Conservation (phyloP, 2,113 vertebrate genomes). For the human (Homo sapiens) region GRCh38 chr6:95086501-95087000, state of each 20-base stretch:
- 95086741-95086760: neutral
- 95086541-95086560: neutral
- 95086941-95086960: neutral
- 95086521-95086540: neutral
- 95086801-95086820: too few species aligned
- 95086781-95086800: neutral
- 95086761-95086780: neutral
- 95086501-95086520: neutral
- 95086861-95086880: neutral
- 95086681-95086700: neutral
- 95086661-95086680: neutral
- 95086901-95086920: neutral
- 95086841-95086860: neutral
- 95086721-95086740: neutral
- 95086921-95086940: neutral
- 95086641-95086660: neutral
- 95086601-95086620: neutral
- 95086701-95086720: neutral
- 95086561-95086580: neutral
- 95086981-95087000: neutral
- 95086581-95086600: neutral
- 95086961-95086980: neutral
- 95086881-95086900: neutral
- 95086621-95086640: neutral
- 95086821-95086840: too few species aligned